These are phyloP conservation scores for Lissonota sp. DNA, from an alignment of 2,888 invertebrate genomes.

Conservation along the genomic window DNA sequence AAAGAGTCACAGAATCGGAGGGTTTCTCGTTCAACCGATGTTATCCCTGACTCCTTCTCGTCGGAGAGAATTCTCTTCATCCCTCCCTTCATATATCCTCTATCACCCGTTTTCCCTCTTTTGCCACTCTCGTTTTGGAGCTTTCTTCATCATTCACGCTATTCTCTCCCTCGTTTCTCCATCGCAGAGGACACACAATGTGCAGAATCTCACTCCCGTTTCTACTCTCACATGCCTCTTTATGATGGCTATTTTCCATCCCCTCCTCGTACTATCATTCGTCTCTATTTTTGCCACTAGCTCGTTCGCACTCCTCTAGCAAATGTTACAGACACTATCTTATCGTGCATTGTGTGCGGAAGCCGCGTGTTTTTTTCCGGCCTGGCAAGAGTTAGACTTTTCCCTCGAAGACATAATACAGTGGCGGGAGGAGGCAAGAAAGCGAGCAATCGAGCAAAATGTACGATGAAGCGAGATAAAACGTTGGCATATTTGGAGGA, in stretches of 20 bases:
- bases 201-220: slow-evolving; percentile 42
- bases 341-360: background rate
- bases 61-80: slow-evolving; percentile 38
- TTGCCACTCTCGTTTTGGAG: slow-evolving; percentile 10
- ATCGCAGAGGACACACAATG: slow-evolving; percentile 9
- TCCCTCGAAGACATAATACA: slow-evolving; percentile 10
- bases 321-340: slow-evolving; percentile 39
- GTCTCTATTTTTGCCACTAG: slow-evolving; percentile 13
- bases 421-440: slow-evolving; percentile 25
- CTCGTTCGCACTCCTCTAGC: slow-evolving; percentile 61
- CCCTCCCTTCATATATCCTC: slow-evolving; percentile 24
- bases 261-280: background rate
- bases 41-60: slow-evolving; percentile 23
- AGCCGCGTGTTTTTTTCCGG: slow-evolving; percentile 30
- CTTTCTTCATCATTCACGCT: slow-evolving; percentile 1
- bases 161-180: background rate
- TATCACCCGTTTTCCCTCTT: slow-evolving; percentile 43
- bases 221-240: slow-evolving; percentile 40
- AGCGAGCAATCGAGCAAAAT: slow-evolving; percentile 42
- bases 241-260: slow-evolving; percentile 1
- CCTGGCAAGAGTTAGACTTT: slow-evolving; percentile 6
- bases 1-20: background rate
- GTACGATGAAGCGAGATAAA: slow-evolving; percentile 45
- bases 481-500: background rate
- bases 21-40: slow-evolving; percentile 7